These are phyloP conservation scores for Noctua janthe DNA, from an alignment of 2,888 invertebrate species.

Conservation along the genomic window DNA sequence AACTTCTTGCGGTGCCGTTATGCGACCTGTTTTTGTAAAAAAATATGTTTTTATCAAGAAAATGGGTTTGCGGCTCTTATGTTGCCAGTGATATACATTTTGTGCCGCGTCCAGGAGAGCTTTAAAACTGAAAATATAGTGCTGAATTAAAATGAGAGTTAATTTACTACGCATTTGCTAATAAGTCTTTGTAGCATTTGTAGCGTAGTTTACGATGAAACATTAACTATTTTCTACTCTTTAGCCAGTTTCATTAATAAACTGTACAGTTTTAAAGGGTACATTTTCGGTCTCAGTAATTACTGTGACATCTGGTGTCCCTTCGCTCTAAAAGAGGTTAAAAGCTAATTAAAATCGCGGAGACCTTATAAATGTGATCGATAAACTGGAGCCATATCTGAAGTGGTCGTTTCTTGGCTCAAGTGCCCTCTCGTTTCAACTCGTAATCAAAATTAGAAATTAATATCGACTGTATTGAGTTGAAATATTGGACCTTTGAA, in stretches of 20 bases:
- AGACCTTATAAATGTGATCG: conserved; percentile 62
- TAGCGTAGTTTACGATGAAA: conserved; percentile 19
- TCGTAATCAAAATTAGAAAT: conserved; percentile 69
- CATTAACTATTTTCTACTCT: conserved; percentile 18
- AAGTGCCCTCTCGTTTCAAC: conserved; percentile 60
- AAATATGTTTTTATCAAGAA: conserved; percentile 52
- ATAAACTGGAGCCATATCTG: conserved; percentile 64
- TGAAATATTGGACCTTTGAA: conserved; percentile 66
- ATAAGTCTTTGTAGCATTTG: conserved; percentile 26
- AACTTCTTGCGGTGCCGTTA: conserved; percentile 35
- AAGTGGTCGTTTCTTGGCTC: conserved; percentile 58
- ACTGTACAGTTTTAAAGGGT: conserved; percentile 32
- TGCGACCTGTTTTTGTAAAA: conserved; percentile 43
- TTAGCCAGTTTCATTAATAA: conserved; percentile 20
- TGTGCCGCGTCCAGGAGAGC: conserved; percentile 32
- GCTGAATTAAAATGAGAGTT: conserved; percentile 24
- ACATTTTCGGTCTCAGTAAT: conserved; percentile 37
- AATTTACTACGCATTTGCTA: conserved; percentile 46
- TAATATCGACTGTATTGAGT: conserved; percentile 68
- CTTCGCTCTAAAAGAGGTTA: conserved; percentile 47
- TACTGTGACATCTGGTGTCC: conserved; percentile 52
- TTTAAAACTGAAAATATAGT: conserved; percentile 35
- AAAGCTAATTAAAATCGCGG: conserved; percentile 63
- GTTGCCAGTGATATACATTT: conserved; percentile 47
- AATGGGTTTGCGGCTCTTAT: conserved; percentile 43